A percentile compares a stretch with the other conserved stretches of the same genome.
phyloP scores from a whole-genome alignment of 1,140 invertebrate species.

The Pseudoatta argentina region DNA sequence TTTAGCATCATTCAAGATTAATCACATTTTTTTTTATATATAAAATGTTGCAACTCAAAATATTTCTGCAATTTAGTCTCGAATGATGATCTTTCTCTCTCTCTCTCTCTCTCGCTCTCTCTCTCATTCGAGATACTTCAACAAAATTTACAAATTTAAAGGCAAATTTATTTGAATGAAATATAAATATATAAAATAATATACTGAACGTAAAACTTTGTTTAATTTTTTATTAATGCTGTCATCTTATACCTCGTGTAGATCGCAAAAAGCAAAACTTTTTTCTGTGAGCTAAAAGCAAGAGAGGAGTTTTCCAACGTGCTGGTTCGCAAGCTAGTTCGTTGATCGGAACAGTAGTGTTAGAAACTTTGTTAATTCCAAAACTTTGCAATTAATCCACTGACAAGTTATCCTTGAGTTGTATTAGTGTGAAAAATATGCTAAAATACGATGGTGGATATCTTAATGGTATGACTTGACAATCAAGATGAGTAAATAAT shows the following conservation, averaged over 20 bases:
- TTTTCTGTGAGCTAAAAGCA: background rate
- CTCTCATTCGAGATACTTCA: background rate
- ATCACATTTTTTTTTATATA: too few relatives aligned
- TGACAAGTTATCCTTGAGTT: conserved; percentile 19
- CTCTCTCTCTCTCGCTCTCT: background rate
- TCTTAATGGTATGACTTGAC: background rate
- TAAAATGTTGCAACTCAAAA: too few relatives aligned
- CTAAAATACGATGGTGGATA: conserved; percentile 15
- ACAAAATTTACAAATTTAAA: background rate
- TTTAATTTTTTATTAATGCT: conserved; percentile 26
- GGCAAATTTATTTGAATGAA: background rate
- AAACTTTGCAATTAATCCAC: conserved; percentile 67
- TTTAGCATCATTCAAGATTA: too few relatives aligned
- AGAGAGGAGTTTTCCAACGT: conserved; percentile 10
- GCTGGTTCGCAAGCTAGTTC: conserved; percentile 18
- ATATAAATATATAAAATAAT: conserved; percentile 17
- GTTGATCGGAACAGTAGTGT: conserved; percentile 31
- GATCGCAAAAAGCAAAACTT: conserved; percentile 26
- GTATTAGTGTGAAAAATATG: conserved; percentile 52
- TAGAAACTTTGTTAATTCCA: conserved; percentile 51
- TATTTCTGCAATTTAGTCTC: too few relatives aligned
- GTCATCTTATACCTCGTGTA: conserved; percentile 10
- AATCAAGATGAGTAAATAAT: background rate
- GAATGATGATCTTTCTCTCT: too few relatives aligned
- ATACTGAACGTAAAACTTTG: background rate